Base-by-base conservation (phyloP, 2,797 vertebrate genomes). In the Syngnathus acus region DNA sequence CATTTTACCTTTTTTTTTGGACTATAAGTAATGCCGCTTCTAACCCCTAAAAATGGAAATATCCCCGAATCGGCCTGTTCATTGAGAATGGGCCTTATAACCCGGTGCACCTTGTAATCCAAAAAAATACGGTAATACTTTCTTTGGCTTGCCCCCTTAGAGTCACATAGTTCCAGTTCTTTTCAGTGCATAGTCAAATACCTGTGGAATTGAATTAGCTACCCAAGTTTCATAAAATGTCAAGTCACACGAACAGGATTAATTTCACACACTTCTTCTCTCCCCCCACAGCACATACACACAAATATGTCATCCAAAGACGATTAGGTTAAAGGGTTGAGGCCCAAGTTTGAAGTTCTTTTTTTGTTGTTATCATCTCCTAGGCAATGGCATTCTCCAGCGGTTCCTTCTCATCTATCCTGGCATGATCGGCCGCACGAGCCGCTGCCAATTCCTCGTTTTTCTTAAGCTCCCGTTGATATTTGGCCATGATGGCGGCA, bases 401-500 rank as follows among this genome's bases (percentile, higher is more conserved):
- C 0, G 82, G 87, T 68, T 93, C 92, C 72, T 94, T 97, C 21
- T 91, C 89, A 68, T 90, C 89, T 0, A 77, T 64, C 37, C 80
- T 88, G 38, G 78, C 81, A 65, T 43, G 90, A 81, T 81, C 89
- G 71, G 69, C 75, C 69, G 67, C 47, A 81, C 78, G 62, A 9
- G 74, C 81, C 7, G 82, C 78, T 8, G 83, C 84, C 85, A 87
- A 59, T 39, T 88, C 86, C 65, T 91, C 90, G 40, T 86, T 90
- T 79, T 91, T 92, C 86, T 92, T 93, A 13, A 93, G 86, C 78
- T 94, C 91, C 5, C 84, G 84, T 66, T 93, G 94, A 84, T 92
- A 92, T 71, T 92, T 94, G 72, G 97, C 96, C 66, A 94, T 93
- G 71, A 99, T 88, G 0, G 95, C 95, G 0, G 97, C 97, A 0